These are phyloP conservation scores for Takifugu rubripes DNA, from an alignment of 2,797 vertebrate species.

Conservation along the genomic window DNA sequence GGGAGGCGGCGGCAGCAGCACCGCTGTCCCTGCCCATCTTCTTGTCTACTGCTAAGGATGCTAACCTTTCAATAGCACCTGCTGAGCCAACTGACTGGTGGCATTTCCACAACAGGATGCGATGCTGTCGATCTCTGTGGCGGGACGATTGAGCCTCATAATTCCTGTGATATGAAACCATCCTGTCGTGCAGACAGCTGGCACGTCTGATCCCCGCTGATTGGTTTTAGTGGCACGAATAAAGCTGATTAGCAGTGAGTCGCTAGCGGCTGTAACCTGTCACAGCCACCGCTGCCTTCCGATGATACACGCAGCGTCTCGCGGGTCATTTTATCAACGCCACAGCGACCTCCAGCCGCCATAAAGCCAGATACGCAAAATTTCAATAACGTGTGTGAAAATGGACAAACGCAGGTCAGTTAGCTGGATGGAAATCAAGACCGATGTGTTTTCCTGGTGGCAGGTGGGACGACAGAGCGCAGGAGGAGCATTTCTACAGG, in stretches of 20 bases:
- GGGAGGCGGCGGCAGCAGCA: neutral
- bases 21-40: neutral
- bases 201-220: conserved; percentile 87
- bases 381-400: too few species aligned
- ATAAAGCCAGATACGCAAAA: too few species aligned
- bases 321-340: too few species aligned
- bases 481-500: too few species aligned
- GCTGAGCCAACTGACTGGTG: neutral
- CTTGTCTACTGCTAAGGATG: neutral
- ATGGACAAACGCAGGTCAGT: neutral
- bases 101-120: neutral
- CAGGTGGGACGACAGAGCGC: conserved; percentile 8
- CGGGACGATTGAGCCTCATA: neutral
- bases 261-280: conserved; percentile 75
- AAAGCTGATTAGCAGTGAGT: conserved; percentile 88
- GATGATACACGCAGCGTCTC: neutral
- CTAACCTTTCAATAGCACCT: neutral
- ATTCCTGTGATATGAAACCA: conserved; percentile 70
- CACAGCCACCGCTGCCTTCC: conserved; percentile 74
- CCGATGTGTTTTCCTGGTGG: conserved; percentile 2
- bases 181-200: conserved; percentile 83
- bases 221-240: conserved; percentile 85
- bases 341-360: too few species aligned
- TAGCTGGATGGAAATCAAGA: conserved; percentile 9
- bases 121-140: neutral